Percentiles rank a stretch among this genome's conserved stretches.
These are phyloP conservation scores for Philhelius pedissequus DNA, from an alignment of 2,888 invertebrate species.

Conservation along the genomic window DNA sequence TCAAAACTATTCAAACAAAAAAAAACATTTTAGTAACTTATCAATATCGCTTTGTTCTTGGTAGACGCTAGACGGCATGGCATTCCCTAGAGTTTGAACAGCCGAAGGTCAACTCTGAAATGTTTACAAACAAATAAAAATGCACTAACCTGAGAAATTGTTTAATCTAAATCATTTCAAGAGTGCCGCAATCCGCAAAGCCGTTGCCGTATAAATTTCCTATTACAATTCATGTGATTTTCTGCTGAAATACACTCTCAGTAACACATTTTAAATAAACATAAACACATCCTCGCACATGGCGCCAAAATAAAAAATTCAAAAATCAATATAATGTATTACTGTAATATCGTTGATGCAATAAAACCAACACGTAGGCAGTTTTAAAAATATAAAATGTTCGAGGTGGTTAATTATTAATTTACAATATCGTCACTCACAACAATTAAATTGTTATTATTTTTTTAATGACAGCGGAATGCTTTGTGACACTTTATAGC, in stretches of 20 bases:
- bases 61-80: neutral
- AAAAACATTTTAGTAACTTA: neutral
- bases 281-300: neutral
- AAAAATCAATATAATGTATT: neutral
- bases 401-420: conserved; percentile 23
- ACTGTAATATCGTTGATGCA: conserved; percentile 18
- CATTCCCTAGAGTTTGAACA: neutral
- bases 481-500: neutral
- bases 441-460: neutral
- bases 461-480: conserved; percentile 40
- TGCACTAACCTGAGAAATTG: neutral
- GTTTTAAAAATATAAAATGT: conserved; percentile 44
- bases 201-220: neutral
- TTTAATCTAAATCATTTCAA: neutral
- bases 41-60: neutral
- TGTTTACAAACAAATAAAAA: neutral
- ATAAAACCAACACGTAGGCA: conserved; percentile 51
- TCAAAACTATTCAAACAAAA: neutral
- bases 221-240: neutral
- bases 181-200: too few relatives aligned
- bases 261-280: neutral
- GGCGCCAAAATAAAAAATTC: conserved; percentile 16
- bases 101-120: neutral
- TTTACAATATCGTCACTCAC: conserved; percentile 6
- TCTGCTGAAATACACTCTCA: neutral